phyloP scores from a whole-genome alignment of 2,797 vertebrate species.

The Acanthornis magna region DNA sequence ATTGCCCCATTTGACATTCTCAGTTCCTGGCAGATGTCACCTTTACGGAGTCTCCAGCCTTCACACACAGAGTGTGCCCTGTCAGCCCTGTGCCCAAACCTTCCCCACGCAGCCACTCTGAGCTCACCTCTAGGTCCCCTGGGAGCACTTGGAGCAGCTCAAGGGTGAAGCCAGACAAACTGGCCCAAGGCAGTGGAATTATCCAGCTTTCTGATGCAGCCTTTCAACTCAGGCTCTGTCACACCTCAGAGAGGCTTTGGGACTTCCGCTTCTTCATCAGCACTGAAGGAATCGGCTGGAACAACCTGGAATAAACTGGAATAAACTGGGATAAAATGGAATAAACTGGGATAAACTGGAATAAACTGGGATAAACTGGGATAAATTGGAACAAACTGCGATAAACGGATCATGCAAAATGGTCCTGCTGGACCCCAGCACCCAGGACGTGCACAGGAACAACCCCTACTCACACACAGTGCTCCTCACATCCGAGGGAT shows the following conservation, averaged over 20 bases:
- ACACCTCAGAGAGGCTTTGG: neutral
- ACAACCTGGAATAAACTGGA: neutral
- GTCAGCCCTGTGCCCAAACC: neutral
- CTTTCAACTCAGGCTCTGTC: neutral
- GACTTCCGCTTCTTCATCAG: neutral
- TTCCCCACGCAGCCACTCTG: accelerated
- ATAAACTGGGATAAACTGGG: neutral
- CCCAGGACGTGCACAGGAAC: neutral
- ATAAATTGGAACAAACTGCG: too few relatives aligned
- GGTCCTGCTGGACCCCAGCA: neutral
- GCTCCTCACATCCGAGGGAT: neutral
- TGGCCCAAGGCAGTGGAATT: neutral
- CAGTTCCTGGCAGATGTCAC: neutral
- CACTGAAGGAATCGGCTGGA: neutral
- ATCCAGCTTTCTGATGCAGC: neutral
- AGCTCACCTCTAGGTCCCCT: neutral
- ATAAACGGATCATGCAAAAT: neutral
- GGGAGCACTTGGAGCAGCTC: neutral
- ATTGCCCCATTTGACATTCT: neutral
- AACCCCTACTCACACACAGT: neutral
- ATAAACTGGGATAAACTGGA: too few relatives aligned
- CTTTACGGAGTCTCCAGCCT: neutral
- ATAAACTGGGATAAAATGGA: too few relatives aligned
- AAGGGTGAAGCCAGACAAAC: neutral
- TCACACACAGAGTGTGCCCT: neutral